These are phyloP conservation scores for Pyralis farinalis DNA, from an alignment of 2,888 invertebrate genomes.

Conservation along the genomic window DNA sequence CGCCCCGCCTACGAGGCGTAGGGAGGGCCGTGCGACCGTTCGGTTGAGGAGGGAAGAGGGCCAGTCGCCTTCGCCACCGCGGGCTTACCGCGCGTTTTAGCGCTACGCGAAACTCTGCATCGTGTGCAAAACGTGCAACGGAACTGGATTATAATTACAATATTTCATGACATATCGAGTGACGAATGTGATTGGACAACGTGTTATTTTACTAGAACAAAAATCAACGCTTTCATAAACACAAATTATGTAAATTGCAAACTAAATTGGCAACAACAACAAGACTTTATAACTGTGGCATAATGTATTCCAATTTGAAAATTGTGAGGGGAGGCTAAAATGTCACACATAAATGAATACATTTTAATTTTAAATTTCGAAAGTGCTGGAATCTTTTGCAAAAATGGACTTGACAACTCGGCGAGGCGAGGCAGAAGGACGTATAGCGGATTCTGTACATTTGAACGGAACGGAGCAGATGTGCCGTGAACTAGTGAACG, in stretches of 20 bases:
- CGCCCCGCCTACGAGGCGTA: constrained; percentile 64
- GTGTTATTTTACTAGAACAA: neutral
- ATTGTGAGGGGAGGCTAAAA: constrained; percentile 30
- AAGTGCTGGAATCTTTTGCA: constrained; percentile 25
- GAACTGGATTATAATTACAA: constrained; percentile 2
- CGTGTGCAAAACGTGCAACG: constrained; percentile 18
- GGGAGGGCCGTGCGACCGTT: constrained; percentile 60
- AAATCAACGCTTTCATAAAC: neutral
- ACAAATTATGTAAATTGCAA: neutral
- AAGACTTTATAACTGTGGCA: neutral
- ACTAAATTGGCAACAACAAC: neutral
- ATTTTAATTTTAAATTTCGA: constrained; percentile 26
- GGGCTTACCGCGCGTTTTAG: constrained; percentile 60
- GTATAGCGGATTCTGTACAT: constrained; percentile 27
- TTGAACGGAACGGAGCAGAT: constrained; percentile 49
- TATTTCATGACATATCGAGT: constrained; percentile 12
- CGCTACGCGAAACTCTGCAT: constrained; percentile 32
- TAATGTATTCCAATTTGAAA: constrained; percentile 33
- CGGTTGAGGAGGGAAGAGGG: constrained; percentile 61
- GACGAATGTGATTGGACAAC: constrained; percentile 15
- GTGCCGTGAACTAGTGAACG: constrained; percentile 53
- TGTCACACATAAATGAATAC: constrained; percentile 32
- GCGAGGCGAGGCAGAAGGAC: constrained; percentile 51
- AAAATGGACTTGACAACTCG: constrained; percentile 77
- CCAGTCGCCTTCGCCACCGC: constrained; percentile 69